Evolutionary conservation across 2,113 vertebrate genomes (phyloP).

Genomic region (Nesogale talazaci): DNA sequence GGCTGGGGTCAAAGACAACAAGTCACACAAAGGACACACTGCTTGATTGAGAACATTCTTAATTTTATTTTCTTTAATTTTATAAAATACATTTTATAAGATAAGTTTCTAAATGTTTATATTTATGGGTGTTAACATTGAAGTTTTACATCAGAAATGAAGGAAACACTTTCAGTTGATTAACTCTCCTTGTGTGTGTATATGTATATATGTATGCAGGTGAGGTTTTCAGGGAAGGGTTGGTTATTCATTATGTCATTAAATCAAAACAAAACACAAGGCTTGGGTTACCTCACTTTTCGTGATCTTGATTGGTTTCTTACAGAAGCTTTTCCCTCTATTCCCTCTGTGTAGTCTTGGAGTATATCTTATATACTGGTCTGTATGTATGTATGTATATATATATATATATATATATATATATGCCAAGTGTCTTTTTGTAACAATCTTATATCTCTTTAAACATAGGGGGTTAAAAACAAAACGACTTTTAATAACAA

Average conservation of each 20-base stretch:
- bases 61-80: conserved; percentile 89
- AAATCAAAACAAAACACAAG: conserved; percentile 79
- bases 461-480: conserved; percentile 41
- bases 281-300: conserved; percentile 71
- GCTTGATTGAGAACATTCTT: conserved; percentile 84
- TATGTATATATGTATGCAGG: conserved; percentile 70
- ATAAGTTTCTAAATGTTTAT: conserved; percentile 87
- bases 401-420: no score
- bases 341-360: conserved; percentile 74
- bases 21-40: conserved; percentile 33
- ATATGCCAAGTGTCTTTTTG: conserved; percentile 58
- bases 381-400: conserved; percentile 24
- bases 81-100: conserved; percentile 90
- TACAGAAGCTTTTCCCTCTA: conserved; percentile 73
- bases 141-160: conserved; percentile 85
- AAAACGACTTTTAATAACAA: conserved; percentile 61
- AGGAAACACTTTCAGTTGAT: conserved; percentile 87
- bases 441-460: conserved; percentile 67
- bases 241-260: conserved; percentile 85
- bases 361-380: conserved; percentile 73
- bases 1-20: conserved; percentile 41
- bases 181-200: conserved; percentile 78
- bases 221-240: conserved; percentile 64
- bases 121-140: conserved; percentile 88
- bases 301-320: conserved; percentile 82